Evolutionary conservation across 2,888 invertebrate genomes (phyloP).

Genomic region (Orthosia gothica): DNA sequence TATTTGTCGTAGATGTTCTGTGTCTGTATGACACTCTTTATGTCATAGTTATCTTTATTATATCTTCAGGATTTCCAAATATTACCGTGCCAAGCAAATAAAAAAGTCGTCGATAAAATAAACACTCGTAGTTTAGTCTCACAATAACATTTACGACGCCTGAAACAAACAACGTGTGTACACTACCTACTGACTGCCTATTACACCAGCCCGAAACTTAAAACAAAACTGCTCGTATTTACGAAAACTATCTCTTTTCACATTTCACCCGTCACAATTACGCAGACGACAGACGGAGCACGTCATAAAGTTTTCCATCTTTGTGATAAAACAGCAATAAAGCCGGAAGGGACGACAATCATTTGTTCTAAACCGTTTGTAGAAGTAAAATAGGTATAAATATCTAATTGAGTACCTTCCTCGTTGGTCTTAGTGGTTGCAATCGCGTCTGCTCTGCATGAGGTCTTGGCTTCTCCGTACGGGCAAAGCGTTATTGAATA

Average conservation of each 20-base stretch:
- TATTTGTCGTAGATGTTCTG: neutral
- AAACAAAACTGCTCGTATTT: constrained; percentile 8
- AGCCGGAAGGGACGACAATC: constrained; percentile 30
- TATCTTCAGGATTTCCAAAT: neutral
- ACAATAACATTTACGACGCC: neutral
- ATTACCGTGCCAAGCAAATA: neutral
- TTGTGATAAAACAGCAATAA: constrained; percentile 51
- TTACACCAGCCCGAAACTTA: neutral
- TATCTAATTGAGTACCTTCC: constrained; percentile 62
- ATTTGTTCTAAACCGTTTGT: constrained; percentile 45
- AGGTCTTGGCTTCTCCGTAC: no score
- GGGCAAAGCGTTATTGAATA: no score
- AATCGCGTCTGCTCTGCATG: no score
- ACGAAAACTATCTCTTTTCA: constrained; percentile 20
- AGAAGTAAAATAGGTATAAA: constrained; percentile 25
- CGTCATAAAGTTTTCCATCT: constrained; percentile 51
- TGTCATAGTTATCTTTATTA: neutral
- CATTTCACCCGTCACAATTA: constrained; percentile 33
- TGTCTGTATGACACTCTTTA: neutral
- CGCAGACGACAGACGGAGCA: constrained; percentile 14
- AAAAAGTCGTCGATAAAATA: neutral
- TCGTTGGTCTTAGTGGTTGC: no score
- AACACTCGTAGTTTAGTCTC: neutral
- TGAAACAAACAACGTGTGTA: constrained; percentile 10
- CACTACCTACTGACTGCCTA: neutral